These are phyloP conservation scores for Strigamia crassipes DNA, from an alignment of 2,888 invertebrate species.

Conservation along the genomic window DNA sequence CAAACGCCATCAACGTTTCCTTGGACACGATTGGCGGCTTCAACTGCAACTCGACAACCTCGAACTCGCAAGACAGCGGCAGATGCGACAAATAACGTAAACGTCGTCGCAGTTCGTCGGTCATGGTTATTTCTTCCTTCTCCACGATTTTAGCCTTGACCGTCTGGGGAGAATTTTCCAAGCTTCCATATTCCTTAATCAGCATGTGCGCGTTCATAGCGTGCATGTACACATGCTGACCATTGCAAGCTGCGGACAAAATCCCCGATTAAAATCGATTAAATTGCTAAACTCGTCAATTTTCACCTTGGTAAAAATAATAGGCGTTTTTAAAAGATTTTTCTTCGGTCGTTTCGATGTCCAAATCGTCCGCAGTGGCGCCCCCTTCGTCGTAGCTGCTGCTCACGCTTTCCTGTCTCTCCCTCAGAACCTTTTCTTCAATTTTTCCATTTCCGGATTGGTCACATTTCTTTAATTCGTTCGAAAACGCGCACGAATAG, in stretches of 20 bases:
- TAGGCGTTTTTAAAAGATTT: slow-evolving; percentile 64
- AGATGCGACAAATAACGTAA: slow-evolving; percentile 81
- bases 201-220: slow-evolving; percentile 88
- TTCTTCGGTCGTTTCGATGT: background rate
- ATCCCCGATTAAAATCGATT: slow-evolving; percentile 54
- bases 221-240: slow-evolving; percentile 90
- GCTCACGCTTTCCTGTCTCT: slow-evolving; percentile 33
- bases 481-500: background rate
- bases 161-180: slow-evolving; percentile 74
- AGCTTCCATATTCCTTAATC: slow-evolving; percentile 79
- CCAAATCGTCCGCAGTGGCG: slow-evolving; percentile 57
- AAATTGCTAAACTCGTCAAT: no score
- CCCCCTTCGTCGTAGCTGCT: slow-evolving; percentile 21
- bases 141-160: slow-evolving; percentile 82
- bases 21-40: slow-evolving; percentile 72
- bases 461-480: background rate
- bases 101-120: slow-evolving; percentile 76
- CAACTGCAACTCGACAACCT: slow-evolving; percentile 84
- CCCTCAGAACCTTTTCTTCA: background rate
- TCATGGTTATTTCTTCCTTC: slow-evolving; percentile 83
- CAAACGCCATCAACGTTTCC: slow-evolving; percentile 71
- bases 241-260: slow-evolving; percentile 75
- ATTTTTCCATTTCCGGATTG: background rate
- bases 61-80: slow-evolving; percentile 87
- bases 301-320: slow-evolving; percentile 81